Percentiles rank a stretch among this genome's conserved stretches.
phyloP scores from a whole-genome alignment of 1,140 invertebrate genomes.

The Epicauta chinensis region DNA sequence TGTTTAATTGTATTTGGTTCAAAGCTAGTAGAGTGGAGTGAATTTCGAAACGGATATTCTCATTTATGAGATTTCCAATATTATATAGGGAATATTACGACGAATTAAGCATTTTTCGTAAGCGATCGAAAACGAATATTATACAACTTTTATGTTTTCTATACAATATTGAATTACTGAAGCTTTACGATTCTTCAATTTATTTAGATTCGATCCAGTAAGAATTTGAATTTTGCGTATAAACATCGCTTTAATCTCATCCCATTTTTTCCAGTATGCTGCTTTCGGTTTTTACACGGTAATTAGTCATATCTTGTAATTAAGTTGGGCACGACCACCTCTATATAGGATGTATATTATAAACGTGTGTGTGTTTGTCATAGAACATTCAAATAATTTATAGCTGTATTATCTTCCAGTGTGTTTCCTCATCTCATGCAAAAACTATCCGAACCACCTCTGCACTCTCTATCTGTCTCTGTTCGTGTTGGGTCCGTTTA shows the following conservation, averaged over 20 bases:
- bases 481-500: not conserved
- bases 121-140: no score
- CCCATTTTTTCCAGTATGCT: not conserved
- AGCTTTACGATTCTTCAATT: no score
- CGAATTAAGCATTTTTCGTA: no score
- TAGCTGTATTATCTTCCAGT: constrained; percentile 12
- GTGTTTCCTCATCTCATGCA: constrained; percentile 13
- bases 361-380: constrained; percentile 17
- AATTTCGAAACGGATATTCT: not conserved
- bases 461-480: no score
- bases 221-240: no score
- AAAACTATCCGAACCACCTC: constrained; percentile 7
- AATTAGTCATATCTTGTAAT: constrained; percentile 20
- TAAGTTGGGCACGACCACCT: constrained; percentile 1
- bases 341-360: no score
- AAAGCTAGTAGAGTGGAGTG: not conserved
- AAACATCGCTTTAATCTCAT: no score
- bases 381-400: constrained; percentile 13
- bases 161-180: no score
- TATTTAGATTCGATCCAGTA: no score
- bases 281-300: constrained; percentile 10
- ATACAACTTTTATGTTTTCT: no score
- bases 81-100: no score
- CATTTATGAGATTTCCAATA: no score
- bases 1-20: constrained; percentile 14